Percentiles rank a stretch among this genome's conserved stretches.
These are phyloP conservation scores for Molossus molossus DNA, from an alignment of 2,797 vertebrate species.

Conservation along the genomic window DNA sequence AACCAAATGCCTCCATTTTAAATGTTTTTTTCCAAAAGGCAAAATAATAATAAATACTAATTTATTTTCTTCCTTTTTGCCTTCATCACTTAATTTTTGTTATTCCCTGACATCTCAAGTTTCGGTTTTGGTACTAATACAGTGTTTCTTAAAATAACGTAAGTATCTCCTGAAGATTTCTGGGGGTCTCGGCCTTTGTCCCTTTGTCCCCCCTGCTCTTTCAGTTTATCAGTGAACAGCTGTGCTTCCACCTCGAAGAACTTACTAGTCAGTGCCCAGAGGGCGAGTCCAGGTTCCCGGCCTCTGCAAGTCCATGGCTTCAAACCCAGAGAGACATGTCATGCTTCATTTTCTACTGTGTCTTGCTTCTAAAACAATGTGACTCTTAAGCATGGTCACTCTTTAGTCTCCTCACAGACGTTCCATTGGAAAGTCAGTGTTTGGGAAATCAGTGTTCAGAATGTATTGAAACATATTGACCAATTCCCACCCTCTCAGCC, in stretches of 20 bases:
- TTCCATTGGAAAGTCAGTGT: not conserved
- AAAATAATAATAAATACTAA: not conserved
- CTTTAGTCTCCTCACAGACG: not conserved
- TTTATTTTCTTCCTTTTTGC: not conserved
- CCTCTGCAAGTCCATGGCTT: not conserved
- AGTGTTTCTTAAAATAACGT: conserved; percentile 6
- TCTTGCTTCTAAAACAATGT: not conserved
- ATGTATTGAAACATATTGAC: not conserved
- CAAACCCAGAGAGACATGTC: not conserved
- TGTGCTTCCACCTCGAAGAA: not conserved
- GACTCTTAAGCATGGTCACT: not conserved
- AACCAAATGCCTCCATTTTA: not conserved
- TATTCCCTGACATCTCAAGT: not conserved
- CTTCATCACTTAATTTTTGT: not conserved
- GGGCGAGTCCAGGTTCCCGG: not conserved
- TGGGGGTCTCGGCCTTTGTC: not conserved
- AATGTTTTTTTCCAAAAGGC: not conserved
- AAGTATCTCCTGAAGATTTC: not conserved
- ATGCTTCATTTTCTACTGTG: not conserved
- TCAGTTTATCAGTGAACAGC: not conserved
- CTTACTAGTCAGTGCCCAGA: not conserved
- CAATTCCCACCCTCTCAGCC: not conserved
- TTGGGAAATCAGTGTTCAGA: not conserved
- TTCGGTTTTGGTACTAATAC: not conserved
- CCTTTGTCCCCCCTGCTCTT: not conserved